These are phyloP conservation scores for Tursiops truncatus DNA, from an alignment of 2,113 vertebrate species.

Conservation along the genomic window DNA sequence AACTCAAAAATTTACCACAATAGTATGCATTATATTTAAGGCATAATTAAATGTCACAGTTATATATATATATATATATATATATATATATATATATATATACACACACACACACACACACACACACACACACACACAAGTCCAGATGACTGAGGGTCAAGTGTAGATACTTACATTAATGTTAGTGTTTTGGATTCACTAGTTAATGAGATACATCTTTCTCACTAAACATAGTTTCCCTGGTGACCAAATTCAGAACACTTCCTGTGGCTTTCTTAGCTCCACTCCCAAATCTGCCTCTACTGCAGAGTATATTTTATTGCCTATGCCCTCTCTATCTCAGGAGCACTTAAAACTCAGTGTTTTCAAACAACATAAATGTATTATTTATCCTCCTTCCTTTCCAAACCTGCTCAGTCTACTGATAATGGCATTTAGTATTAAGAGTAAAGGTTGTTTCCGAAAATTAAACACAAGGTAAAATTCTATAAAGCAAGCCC, in stretches of 20 bases:
- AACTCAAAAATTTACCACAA: background rate
- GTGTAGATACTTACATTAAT: background rate
- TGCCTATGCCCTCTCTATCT: background rate
- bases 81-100: too few relatives aligned
- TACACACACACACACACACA: fast-evolving
- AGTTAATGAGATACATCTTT: background rate
- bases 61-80: background rate
- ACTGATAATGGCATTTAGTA: background rate
- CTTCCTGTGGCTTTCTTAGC: background rate
- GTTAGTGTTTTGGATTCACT: background rate
- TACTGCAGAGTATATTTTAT: background rate
- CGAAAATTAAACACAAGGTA: conserved; percentile 1
- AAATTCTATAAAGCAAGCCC: background rate
- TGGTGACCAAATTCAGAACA: background rate
- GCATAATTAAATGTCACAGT: background rate
- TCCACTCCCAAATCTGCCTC: background rate
- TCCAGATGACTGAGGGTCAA: background rate
- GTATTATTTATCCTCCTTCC: background rate
- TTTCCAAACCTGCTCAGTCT: background rate
- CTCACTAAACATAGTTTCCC: background rate
- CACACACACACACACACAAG: background rate
- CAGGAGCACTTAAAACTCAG: background rate
- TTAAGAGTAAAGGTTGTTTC: conserved; percentile 11
- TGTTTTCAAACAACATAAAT: conserved; percentile 43
- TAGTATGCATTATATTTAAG: background rate